Conservation (phyloP, 2,888 invertebrate species). For the Athalia rosae region DNA sequence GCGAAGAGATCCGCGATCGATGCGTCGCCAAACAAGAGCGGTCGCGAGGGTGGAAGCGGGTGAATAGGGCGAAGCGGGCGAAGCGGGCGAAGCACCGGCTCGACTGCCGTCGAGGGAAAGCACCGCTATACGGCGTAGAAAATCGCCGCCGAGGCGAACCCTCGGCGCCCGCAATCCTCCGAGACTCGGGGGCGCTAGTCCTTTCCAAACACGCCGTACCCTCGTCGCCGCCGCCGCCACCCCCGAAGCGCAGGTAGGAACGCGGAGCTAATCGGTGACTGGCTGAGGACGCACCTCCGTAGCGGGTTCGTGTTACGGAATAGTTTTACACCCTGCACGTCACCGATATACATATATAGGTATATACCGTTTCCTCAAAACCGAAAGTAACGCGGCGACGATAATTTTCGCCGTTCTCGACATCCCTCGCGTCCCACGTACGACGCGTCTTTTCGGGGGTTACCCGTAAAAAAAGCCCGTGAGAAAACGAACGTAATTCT, state of each 20-base stretch:
- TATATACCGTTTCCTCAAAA: background rate
- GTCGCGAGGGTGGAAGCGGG: slow-evolving; percentile 8
- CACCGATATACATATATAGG: background rate
- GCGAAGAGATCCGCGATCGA: slow-evolving; percentile 35
- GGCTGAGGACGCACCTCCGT: slow-evolving; percentile 32
- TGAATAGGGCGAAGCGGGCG: background rate
- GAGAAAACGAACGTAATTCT: too few relatives aligned
- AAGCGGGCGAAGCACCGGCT: background rate
- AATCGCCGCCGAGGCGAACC: slow-evolving; percentile 37
- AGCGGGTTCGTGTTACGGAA: slow-evolving; percentile 10
- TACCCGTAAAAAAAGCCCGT: too few relatives aligned
- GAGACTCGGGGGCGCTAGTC: slow-evolving; percentile 18
- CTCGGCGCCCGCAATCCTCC: slow-evolving; percentile 7
- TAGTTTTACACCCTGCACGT: background rate
- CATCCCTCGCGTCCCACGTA: too few relatives aligned
- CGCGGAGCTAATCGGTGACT: slow-evolving; percentile 26
- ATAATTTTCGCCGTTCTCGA: too few relatives aligned
- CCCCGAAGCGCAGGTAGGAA: too few relatives aligned
- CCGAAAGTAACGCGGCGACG: too few relatives aligned
- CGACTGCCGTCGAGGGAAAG: too few relatives aligned
- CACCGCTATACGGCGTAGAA: slow-evolving; percentile 23
- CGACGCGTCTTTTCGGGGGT: too few relatives aligned
- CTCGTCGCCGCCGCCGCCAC: background rate
- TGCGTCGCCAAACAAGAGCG: slow-evolving; percentile 35
- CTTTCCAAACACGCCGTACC: slow-evolving; percentile 23